These are phyloP conservation scores for Cephalopachus bancanus DNA, from an alignment of 2,797 vertebrate genomes.

Conservation along the genomic window DNA sequence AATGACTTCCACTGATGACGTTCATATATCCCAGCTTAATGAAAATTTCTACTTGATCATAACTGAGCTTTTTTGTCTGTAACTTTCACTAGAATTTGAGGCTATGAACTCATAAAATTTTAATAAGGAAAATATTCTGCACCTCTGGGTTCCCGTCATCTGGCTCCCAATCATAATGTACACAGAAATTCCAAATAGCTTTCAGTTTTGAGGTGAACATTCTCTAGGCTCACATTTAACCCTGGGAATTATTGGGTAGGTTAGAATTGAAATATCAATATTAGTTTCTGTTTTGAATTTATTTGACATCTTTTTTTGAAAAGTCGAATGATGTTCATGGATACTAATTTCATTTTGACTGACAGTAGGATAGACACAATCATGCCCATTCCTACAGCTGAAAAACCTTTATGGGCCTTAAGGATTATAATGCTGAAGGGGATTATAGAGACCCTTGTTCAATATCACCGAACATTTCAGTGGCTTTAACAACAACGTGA, in stretches of 20 bases:
- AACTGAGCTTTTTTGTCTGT: neutral
- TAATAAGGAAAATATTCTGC: constrained; percentile 48
- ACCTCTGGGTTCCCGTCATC: neutral
- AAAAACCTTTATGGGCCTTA: constrained; percentile 14
- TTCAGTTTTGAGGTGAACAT: neutral
- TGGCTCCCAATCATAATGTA: neutral
- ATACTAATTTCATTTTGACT: constrained; percentile 32
- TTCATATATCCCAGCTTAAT: neutral
- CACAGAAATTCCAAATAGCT: neutral
- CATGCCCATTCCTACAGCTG: neutral
- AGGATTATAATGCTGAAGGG: neutral
- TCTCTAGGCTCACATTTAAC: neutral
- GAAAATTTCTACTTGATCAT: neutral
- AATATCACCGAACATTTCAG: neutral
- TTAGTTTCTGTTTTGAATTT: constrained; percentile 38
- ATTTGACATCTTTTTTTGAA: constrained; percentile 13
- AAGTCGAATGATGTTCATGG: neutral
- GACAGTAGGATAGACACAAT: neutral
- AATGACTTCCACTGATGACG: neutral
- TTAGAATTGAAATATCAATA: neutral
- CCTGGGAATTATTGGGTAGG: neutral
- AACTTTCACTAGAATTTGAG: constrained; percentile 31
- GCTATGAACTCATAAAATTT: neutral
- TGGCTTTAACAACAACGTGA: neutral
- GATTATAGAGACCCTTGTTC: neutral